These are phyloP conservation scores for Saccostrea cuccullata DNA, from an alignment of 1,140 invertebrate genomes.

Conservation along the genomic window DNA sequence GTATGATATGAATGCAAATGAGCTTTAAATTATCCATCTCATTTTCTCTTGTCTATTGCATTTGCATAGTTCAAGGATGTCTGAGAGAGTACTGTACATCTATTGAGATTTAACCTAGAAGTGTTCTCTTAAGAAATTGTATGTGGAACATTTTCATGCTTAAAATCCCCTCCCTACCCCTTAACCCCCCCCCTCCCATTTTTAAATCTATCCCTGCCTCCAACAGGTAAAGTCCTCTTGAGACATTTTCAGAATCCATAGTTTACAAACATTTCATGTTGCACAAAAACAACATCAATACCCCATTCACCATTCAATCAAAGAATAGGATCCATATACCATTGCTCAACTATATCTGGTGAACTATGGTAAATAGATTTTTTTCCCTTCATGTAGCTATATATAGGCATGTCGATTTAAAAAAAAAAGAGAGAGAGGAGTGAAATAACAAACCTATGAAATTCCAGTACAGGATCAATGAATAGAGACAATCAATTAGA, in stretches of 20 bases:
- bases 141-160: not conserved
- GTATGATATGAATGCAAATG: not conserved
- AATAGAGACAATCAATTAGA: slow-evolving; percentile 7
- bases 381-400: no score
- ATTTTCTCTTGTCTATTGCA: not conserved
- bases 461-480: not conserved
- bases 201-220: no score
- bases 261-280: no score
- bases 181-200: not conserved
- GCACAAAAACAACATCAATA: not conserved
- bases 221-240: no score
- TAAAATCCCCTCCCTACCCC: not conserved
- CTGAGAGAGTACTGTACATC: not conserved
- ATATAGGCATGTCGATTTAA: no score
- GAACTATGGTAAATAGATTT: no score
- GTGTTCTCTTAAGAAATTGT: not conserved
- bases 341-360: not conserved
- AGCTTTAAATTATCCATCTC: not conserved
- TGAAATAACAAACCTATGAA: no score
- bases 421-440: no score
- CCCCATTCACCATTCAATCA: slow-evolving; percentile 24
- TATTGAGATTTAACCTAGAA: not conserved
- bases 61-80: not conserved
- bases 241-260: no score
- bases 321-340: not conserved